These are phyloP conservation scores for Campoplex capitator DNA, from an alignment of 2,888 invertebrate genomes.

Conservation along the genomic window DNA sequence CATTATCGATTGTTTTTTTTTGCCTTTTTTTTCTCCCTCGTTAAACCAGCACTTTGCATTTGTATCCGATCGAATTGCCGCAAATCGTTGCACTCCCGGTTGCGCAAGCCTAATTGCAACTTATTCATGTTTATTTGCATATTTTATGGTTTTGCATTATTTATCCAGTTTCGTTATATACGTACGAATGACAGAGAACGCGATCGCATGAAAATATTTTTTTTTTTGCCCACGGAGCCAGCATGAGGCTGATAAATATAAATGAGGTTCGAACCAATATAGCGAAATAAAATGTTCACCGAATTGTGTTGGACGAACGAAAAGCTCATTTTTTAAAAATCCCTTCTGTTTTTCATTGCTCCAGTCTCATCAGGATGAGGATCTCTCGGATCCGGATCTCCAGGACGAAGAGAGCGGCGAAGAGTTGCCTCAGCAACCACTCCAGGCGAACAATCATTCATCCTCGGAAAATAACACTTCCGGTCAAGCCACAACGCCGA, in stretches of 20 bases:
- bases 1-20: conserved; percentile 35
- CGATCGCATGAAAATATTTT: too few species aligned
- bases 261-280: too few species aligned
- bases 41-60: background rate
- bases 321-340: background rate
- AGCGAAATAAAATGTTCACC: too few species aligned
- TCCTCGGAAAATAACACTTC: conserved; percentile 76
- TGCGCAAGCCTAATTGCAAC: background rate
- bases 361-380: conserved; percentile 87
- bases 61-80: conserved; percentile 25
- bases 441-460: conserved; percentile 79
- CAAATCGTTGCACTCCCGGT: background rate
- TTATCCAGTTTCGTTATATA: background rate
- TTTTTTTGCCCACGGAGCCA: too few species aligned
- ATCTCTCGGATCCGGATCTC: conserved; percentile 86
- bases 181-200: too few species aligned
- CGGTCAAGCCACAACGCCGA: conserved; percentile 80
- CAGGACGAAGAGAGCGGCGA: conserved; percentile 86
- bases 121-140: background rate
- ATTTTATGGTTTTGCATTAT: background rate
- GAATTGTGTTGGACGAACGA: background rate
- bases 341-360: conserved; percentile 57
- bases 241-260: too few species aligned
- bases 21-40: background rate
- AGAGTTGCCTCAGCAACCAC: conserved; percentile 82